Evolutionary conservation across 2,888 invertebrate genomes (phyloP).

Genomic region (Unio delphinus): DNA sequence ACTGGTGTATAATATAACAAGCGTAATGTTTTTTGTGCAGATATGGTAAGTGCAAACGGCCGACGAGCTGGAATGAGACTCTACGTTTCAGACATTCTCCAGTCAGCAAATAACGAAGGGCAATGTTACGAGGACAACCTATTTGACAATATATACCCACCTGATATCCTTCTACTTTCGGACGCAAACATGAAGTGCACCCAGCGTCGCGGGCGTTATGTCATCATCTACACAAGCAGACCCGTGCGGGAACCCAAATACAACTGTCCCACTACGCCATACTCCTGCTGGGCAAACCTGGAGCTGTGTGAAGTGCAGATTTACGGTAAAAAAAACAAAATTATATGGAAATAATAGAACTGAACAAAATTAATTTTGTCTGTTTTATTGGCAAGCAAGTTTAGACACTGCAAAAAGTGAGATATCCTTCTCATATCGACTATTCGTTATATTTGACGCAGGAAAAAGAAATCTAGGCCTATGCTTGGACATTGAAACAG

Average conservation of each 20-base stretch:
- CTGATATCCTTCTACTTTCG: constrained; percentile 31
- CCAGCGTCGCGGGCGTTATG: constrained; percentile 32
- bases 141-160: constrained; percentile 37
- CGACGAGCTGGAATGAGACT: constrained; percentile 39
- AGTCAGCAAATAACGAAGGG: constrained; percentile 38
- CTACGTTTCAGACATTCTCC: constrained; percentile 34
- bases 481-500: too few species aligned
- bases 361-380: too few species aligned
- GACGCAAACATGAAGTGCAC: constrained; percentile 39
- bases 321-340: constrained; percentile 24
- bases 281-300: constrained; percentile 50
- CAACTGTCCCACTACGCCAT: constrained; percentile 34
- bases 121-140: constrained; percentile 42
- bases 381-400: too few species aligned
- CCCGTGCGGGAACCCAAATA: constrained; percentile 32
- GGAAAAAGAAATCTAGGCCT: too few species aligned
- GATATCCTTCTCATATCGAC: too few species aligned
- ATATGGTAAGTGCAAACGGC: background rate
- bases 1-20: too few species aligned
- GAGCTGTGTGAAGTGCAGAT: constrained; percentile 47
- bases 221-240: constrained; percentile 35
- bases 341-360: background rate
- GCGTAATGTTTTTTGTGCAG: too few species aligned
- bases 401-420: too few species aligned
- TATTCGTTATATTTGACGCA: too few species aligned